A percentile compares a stretch with the other conserved stretches of the same genome.
Conservation (phyloP, 1,140 invertebrate genomes). For the Scylla paramamosain region DNA sequence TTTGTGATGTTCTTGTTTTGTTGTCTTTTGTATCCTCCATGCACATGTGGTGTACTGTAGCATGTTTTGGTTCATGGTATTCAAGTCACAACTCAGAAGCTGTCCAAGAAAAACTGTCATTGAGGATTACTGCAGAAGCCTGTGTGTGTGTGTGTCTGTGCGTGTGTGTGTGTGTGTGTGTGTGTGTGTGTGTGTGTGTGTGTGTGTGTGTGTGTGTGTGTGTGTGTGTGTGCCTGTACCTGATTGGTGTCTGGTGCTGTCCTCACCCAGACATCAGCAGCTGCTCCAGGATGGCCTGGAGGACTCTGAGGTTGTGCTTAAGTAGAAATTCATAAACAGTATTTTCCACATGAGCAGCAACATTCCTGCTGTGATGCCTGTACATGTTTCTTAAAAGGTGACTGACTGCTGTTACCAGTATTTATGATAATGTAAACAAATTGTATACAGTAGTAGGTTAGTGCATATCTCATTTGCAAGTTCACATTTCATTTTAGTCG, state of each 20-base stretch:
- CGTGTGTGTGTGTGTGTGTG: background rate
- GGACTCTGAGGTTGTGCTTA: background rate
- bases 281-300: background rate
- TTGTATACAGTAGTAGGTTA: conserved; percentile 12
- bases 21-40: background rate
- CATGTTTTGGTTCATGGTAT: background rate
- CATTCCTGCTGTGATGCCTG: conserved; percentile 18
- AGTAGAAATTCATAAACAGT: conserved; percentile 7
- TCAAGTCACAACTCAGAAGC: background rate
- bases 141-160: background rate
- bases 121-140: background rate
- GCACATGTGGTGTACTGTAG: conserved; percentile 17
- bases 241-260: background rate
- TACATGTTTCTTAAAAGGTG: conserved; percentile 2
- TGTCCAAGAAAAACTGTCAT: background rate
- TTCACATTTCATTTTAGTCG: background rate
- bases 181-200: background rate
- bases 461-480: background rate
- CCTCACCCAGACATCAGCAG: background rate
- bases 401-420: background rate
- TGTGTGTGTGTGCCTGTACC: background rate
- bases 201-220: background rate
- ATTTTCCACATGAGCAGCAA: conserved; percentile 13
- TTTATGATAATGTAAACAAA: conserved; percentile 12
- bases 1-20: conserved; percentile 24